Evolutionary conservation across 2,797 vertebrate species (phyloP).

Genomic region (Neosalanx taihuensis): DNA sequence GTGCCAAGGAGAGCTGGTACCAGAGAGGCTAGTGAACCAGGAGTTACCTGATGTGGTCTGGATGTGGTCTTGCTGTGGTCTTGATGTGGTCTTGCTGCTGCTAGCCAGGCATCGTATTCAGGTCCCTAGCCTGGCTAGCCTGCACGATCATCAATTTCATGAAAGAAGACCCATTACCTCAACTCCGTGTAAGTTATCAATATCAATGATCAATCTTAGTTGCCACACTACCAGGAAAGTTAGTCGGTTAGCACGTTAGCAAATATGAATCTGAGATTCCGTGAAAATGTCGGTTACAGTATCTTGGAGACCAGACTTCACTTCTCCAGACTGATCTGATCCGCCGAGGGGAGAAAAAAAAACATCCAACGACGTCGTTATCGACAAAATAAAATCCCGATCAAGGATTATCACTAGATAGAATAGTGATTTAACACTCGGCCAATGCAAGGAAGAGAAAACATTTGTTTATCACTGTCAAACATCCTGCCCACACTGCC

Average conservation of each 20-base stretch:
- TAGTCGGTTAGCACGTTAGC: constrained; percentile 1
- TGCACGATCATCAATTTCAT: not conserved
- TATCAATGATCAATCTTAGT: not conserved
- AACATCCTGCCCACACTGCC: not conserved
- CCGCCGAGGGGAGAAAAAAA: not conserved
- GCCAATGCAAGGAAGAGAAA: not conserved
- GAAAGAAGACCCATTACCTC: not conserved
- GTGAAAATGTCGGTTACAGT: not conserved
- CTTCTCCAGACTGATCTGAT: not conserved
- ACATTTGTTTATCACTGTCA: not conserved
- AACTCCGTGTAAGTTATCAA: not conserved
- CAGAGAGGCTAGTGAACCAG: no score
- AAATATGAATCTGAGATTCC: not conserved
- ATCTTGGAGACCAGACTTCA: not conserved
- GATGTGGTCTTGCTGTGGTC: no score
- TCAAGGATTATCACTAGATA: not conserved
- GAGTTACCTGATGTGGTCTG: not conserved
- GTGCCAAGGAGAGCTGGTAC: no score
- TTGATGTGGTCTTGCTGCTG: not conserved
- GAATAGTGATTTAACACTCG: no score
- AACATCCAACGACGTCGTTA: not conserved
- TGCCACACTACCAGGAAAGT: not conserved
- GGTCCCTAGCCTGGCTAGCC: not conserved
- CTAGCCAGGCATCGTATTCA: constrained; percentile 10
- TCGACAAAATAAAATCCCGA: not conserved